A percentile compares a stretch with the other conserved stretches of the same genome.
These are phyloP conservation scores for Acleris laterana DNA, from an alignment of 2,888 invertebrate genomes.

Conservation along the genomic window DNA sequence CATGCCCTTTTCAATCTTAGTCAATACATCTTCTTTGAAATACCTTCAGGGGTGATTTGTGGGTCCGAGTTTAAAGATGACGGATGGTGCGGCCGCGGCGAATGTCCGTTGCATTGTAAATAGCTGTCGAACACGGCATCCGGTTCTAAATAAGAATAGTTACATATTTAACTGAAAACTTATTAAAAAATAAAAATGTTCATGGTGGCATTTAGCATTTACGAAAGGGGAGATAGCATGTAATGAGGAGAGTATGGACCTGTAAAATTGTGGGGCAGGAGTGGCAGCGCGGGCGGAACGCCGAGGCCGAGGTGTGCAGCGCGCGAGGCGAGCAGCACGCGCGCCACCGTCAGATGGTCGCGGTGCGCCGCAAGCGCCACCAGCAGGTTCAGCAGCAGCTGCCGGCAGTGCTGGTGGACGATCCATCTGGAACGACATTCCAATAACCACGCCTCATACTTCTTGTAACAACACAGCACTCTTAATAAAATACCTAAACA, in stretches of 20 bases:
- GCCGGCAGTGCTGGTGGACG: constrained; percentile 97
- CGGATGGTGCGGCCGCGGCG: constrained; percentile 67
- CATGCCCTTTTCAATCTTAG: too few relatives aligned
- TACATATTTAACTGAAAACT: constrained; percentile 13
- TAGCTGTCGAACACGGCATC: constrained; percentile 89
- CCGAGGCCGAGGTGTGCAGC: constrained; percentile 91
- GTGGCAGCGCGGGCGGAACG: constrained; percentile 87
- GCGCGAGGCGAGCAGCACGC: constrained; percentile 91
- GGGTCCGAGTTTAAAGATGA: constrained; percentile 71
- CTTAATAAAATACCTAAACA: too few relatives aligned
- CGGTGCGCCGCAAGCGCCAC: constrained; percentile 95
- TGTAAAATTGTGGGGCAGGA: constrained; percentile 91
- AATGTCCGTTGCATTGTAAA: constrained; percentile 76
- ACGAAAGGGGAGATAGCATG: not conserved
- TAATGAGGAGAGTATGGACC: constrained; percentile 71
- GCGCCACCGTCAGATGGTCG: constrained; percentile 94
- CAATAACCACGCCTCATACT: not conserved
- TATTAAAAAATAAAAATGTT: constrained; percentile 17
- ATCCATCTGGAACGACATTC: constrained; percentile 83
- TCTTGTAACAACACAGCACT: too few relatives aligned
- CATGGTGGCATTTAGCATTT: not conserved
- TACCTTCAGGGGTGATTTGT: constrained; percentile 77
- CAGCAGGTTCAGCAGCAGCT: constrained; percentile 94
- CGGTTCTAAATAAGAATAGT: constrained; percentile 78
- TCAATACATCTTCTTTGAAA: too few relatives aligned